Percentiles rank a stretch among this genome's conserved stretches.
Conservation (phyloP, 2,888 invertebrate species). For the Melanotus villosus region DNA sequence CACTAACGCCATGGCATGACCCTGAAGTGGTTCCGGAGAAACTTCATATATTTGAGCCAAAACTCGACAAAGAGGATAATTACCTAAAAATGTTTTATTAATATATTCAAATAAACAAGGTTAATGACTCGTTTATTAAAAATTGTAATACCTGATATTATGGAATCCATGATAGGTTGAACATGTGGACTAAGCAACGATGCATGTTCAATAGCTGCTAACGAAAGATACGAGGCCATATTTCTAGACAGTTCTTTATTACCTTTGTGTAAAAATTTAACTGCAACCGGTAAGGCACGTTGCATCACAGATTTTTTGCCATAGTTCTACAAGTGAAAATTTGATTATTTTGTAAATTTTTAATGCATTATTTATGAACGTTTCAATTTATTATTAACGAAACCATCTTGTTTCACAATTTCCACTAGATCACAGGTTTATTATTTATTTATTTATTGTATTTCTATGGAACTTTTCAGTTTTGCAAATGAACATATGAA, state of each 20-base stretch:
- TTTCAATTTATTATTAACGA: too few relatives aligned
- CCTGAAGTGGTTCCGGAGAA: constrained; percentile 88
- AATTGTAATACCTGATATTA: constrained; percentile 79
- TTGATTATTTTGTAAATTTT: neutral
- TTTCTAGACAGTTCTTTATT: constrained; percentile 92
- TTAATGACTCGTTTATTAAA: neutral
- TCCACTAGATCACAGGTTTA: too few relatives aligned
- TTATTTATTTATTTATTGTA: too few relatives aligned
- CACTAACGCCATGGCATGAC: constrained; percentile 87
- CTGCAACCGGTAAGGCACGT: constrained; percentile 89
- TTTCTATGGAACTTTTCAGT: too few relatives aligned
- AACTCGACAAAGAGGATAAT: constrained; percentile 89
- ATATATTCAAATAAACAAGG: neutral
- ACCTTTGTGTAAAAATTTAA: constrained; percentile 91
- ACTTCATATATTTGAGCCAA: constrained; percentile 92
- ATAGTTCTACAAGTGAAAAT: constrained; percentile 74
- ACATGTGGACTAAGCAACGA: constrained; percentile 89
- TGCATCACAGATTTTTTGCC: constrained; percentile 83
- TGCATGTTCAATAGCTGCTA: constrained; percentile 94
- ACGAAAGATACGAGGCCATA: constrained; percentile 91
- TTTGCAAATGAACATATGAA: too few relatives aligned
- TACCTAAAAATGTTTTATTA: constrained; percentile 73
- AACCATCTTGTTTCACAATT: too few relatives aligned
- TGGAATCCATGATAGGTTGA: constrained; percentile 91
- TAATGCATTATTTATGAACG: neutral